Evolutionary conservation across 2,113 vertebrate genomes (phyloP).

Genomic region (Numenius arquata): DNA sequence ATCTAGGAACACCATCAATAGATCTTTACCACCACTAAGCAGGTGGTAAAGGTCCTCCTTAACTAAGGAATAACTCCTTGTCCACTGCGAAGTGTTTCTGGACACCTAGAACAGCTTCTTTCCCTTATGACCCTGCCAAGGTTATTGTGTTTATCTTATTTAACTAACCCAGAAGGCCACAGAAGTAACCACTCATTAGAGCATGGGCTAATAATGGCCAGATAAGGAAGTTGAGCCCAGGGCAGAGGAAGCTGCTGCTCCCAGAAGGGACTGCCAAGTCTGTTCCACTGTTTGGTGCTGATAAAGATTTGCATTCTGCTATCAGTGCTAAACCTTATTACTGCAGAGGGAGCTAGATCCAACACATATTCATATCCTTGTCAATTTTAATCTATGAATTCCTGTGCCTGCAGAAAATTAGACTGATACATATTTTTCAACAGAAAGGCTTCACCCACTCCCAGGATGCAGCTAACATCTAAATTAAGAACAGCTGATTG

Average conservation of each 20-base stretch:
- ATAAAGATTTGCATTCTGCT: not conserved
- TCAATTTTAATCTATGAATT: not conserved
- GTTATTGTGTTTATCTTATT: not conserved
- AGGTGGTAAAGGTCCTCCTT: no score
- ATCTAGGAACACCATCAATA: not conserved
- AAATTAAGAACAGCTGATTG: not conserved
- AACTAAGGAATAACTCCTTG: not conserved
- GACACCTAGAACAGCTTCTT: not conserved
- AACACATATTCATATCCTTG: no score
- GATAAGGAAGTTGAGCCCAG: not conserved
- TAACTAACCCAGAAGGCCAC: not conserved
- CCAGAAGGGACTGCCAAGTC: not conserved
- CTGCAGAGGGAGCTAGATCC: not conserved
- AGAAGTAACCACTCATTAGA: not conserved
- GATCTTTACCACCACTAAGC: not conserved
- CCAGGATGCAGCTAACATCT: not conserved
- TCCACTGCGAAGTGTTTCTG: not conserved
- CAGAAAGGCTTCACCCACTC: not conserved
- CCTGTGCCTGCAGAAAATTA: not conserved
- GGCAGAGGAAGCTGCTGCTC: slow-evolving; percentile 1
- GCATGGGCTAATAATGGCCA: not conserved
- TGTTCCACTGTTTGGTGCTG: not conserved
- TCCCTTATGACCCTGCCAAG: not conserved
- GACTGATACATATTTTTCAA: not conserved
- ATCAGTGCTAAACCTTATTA: not conserved